Evolutionary conservation across 1,140 invertebrate species (phyloP).

Genomic region (Mactra quadrangularis): DNA sequence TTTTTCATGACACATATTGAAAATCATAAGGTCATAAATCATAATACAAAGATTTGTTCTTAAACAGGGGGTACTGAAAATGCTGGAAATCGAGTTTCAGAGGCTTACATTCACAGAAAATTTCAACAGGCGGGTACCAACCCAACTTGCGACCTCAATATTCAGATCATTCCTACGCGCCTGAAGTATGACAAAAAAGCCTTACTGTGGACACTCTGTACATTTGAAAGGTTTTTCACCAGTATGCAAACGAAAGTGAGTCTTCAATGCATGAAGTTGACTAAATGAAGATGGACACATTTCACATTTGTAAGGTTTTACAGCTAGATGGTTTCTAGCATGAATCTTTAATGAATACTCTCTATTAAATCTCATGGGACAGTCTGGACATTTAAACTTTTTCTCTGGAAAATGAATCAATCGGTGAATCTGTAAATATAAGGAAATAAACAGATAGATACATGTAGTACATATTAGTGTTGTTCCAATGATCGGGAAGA

Average conservation of each 20-base stretch:
- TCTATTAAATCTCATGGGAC: constrained; percentile 33
- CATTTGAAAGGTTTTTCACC: constrained; percentile 71
- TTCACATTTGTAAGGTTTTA: constrained; percentile 44
- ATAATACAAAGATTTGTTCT: no score
- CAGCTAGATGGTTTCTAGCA: constrained; percentile 24
- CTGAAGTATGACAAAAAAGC: not conserved
- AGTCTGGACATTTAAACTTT: constrained; percentile 42
- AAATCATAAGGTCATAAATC: no score
- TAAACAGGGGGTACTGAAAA: no score
- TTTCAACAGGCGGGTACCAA: no score
- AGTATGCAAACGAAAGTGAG: constrained; percentile 47
- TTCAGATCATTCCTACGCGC: no score
- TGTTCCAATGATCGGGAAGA: no score
- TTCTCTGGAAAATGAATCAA: constrained; percentile 36
- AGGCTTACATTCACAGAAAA: no score
- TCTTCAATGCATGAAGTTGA: constrained; percentile 40
- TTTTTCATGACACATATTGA: no score
- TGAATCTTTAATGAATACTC: constrained; percentile 40
- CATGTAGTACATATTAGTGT: not conserved
- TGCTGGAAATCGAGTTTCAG: no score
- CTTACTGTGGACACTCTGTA: constrained; percentile 53
- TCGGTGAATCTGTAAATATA: constrained; percentile 23
- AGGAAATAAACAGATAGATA: not conserved
- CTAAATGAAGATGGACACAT: constrained; percentile 53
- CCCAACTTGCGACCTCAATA: no score